phyloP scores from a whole-genome alignment of 2,888 invertebrate species.

The Drosophila fungiperda region DNA sequence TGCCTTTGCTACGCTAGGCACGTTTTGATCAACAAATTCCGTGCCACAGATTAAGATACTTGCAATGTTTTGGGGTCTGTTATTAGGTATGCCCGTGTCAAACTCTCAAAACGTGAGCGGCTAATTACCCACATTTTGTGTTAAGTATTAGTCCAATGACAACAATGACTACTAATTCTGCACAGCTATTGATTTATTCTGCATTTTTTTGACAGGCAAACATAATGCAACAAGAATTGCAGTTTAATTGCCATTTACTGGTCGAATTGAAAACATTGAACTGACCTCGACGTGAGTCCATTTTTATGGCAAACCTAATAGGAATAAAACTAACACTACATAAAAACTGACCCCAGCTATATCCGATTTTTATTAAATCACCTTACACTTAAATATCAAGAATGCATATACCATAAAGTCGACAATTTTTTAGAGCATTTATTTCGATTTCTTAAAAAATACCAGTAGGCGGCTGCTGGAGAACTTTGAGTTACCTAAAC shows the following conservation, averaged over 20 bases:
- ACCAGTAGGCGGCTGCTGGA: neutral
- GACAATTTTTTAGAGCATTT: conserved; percentile 2
- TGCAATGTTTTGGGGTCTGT: conserved; percentile 26
- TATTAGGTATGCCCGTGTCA: conserved; percentile 48
- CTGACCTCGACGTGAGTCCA: conserved; percentile 37
- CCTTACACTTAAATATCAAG: conserved; percentile 37
- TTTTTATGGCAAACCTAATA: conserved; percentile 21
- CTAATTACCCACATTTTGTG: conserved; percentile 46
- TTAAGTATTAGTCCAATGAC: conserved; percentile 25
- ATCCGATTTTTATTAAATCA: conserved; percentile 63
- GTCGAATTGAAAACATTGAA: conserved; percentile 18
- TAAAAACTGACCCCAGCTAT: conserved; percentile 56
- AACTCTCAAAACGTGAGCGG: conserved; percentile 50
- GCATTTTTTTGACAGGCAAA: conserved; percentile 36
- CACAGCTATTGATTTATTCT: conserved; percentile 38
- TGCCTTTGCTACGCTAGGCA: conserved; percentile 26
- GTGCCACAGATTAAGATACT: conserved; percentile 62
- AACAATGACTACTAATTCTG: conserved; percentile 34
- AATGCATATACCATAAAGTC: conserved; percentile 43
- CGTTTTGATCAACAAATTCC: conserved; percentile 56
- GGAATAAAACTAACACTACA: conserved; percentile 46
- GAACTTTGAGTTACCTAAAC: neutral
- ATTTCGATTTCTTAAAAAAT: conserved; percentile 2
- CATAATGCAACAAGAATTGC: conserved; percentile 11
- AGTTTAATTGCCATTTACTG: conserved; percentile 48